Percentiles rank a stretch among this genome's conserved stretches.
phyloP scores from a whole-genome alignment of 2,888 invertebrate species.

The Epirrhoe alternata region DNA sequence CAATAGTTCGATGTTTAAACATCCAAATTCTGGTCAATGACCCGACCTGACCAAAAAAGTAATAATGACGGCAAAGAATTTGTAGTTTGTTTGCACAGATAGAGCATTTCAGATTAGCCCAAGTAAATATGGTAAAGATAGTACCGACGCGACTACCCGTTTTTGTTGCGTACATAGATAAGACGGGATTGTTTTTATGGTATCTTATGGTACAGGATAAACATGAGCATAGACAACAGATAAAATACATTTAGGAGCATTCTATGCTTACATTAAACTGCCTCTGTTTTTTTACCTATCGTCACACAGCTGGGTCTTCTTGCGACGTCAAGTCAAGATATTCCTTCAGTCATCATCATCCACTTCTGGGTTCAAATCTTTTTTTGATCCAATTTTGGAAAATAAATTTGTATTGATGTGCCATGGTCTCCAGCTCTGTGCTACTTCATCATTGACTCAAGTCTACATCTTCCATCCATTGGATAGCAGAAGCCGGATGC shows the following conservation, averaged over 20 bases:
- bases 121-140: conserved; percentile 39
- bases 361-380: no score
- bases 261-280: no score
- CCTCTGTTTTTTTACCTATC: no score
- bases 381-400: no score
- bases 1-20: background rate
- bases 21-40: conserved; percentile 12
- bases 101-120: conserved; percentile 28
- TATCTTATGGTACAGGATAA: background rate
- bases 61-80: conserved; percentile 6
- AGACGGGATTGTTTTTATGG: conserved; percentile 27
- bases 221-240: conserved; percentile 3
- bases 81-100: conserved; percentile 11
- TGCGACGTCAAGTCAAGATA: no score
- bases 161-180: conserved; percentile 40
- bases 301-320: no score
- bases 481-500: no score
- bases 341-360: no score
- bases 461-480: no score
- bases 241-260: background rate
- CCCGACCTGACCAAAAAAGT: conserved; percentile 13
- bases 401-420: no score
- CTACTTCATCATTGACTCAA: no score
- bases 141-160: conserved; percentile 38
- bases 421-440: no score